phyloP scores from a whole-genome alignment of 2,888 invertebrate species.

The Meiosimyza decipiens region DNA sequence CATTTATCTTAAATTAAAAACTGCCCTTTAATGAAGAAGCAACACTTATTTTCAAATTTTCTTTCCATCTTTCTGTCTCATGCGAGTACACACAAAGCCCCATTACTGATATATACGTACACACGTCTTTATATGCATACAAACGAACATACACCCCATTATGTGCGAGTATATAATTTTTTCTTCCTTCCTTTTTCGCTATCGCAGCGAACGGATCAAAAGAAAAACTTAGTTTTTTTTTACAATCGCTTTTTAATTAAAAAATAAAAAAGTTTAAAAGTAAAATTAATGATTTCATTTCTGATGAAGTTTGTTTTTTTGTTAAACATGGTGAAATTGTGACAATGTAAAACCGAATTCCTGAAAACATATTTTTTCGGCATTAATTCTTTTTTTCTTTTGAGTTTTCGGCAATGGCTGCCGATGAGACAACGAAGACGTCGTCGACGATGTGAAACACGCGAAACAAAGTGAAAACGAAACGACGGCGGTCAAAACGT shows the following conservation, averaged over 20 bases:
- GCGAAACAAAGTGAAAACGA: slow-evolving; percentile 44
- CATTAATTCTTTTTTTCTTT: slow-evolving; percentile 37
- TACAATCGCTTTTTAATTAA: slow-evolving; percentile 17
- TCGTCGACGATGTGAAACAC: slow-evolving; percentile 53
- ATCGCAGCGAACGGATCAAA: slow-evolving; percentile 40
- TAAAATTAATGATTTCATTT: slow-evolving; percentile 3
- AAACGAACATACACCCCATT: not conserved
- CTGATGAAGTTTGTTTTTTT: not conserved
- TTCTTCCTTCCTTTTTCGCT: slow-evolving; percentile 35
- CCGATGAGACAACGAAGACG: slow-evolving; percentile 44
- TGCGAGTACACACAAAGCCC: slow-evolving; percentile 30
- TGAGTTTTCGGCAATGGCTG: slow-evolving; percentile 48
- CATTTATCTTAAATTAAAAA: no score
- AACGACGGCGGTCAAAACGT: slow-evolving; percentile 29
- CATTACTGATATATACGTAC: not conserved
- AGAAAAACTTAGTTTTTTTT: slow-evolving; percentile 40
- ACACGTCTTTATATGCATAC: slow-evolving; percentile 11
- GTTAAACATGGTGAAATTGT: slow-evolving; percentile 11
- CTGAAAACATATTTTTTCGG: slow-evolving; percentile 28
- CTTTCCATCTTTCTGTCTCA: slow-evolving; percentile 9
- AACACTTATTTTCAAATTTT: slow-evolving; percentile 11
- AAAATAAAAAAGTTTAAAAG: not conserved
- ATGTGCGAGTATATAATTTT: slow-evolving; percentile 33
- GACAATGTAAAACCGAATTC: slow-evolving; percentile 24
- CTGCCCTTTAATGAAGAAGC: slow-evolving; percentile 3